These are phyloP conservation scores for Gymnorhina tibicen DNA, from an alignment of 2,113 vertebrate species.

Conservation along the genomic window DNA sequence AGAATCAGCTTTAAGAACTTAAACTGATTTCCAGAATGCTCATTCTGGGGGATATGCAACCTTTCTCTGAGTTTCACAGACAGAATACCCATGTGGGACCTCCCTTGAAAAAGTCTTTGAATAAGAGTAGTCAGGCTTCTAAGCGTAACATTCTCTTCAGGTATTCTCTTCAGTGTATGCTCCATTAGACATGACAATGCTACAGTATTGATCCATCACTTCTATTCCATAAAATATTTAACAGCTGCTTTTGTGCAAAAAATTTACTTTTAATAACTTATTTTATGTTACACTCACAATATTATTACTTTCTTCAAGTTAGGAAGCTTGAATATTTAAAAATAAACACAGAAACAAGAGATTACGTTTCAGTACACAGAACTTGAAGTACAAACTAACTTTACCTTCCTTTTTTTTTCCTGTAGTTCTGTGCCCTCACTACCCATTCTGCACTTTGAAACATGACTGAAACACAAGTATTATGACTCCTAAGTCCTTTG, in stretches of 20 bases:
- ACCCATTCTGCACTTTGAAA: neutral
- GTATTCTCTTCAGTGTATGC: neutral
- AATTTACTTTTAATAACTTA: neutral
- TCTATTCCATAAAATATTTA: neutral
- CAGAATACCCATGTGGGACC: neutral
- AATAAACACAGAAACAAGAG: neutral
- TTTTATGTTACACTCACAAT: neutral
- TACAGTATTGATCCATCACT: neutral
- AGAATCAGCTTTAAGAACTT: neutral
- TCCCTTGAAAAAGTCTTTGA: neutral
- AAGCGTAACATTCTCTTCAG: neutral
- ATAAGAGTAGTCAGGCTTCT: neutral
- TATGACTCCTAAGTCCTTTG: neutral
- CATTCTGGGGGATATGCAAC: neutral
- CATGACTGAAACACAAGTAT: neutral
- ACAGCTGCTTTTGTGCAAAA: neutral
- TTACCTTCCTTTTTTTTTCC: neutral
- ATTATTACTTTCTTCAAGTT: neutral
- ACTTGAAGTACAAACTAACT: neutral
- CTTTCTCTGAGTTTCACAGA: neutral
- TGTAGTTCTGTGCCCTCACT: neutral
- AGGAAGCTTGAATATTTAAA: neutral
- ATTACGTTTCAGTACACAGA: neutral
- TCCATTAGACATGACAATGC: neutral
- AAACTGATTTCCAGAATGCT: neutral